Evolutionary conservation across 2,113 vertebrate genomes (phyloP), one percentile per base, ranked within the genome.

Genomic region (Mus pahari): DNA sequence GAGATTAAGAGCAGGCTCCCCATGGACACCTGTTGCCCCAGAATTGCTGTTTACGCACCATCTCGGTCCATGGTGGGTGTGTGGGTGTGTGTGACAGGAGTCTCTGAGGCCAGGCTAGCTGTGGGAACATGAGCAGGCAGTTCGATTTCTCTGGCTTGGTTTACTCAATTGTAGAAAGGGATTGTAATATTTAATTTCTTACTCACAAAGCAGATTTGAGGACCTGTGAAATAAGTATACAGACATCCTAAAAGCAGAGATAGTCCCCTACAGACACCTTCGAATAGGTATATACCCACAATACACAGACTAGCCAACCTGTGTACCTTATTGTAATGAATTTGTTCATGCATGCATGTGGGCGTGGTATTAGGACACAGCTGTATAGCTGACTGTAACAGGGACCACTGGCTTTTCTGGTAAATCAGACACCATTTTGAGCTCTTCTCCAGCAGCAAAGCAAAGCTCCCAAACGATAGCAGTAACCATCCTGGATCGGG

Each of bases 131-230:
- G 39, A 42, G 66, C 60, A 50, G 53, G 14, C 71, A 16, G 45
- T 39, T 48, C 20, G 50, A 31, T 33, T 70, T 86, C 50, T 53
- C 68, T 39, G 62, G 12, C 79, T 83, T 84, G 3, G 17, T 88
- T 71, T 92, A 93, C 74, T 84, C 75, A 71, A 86, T 92, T 82
- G 28, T 84, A 39, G 8, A 87, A 75, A 53, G 68, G 74, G 50
- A 39, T n/a, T 12, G 36, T 13, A 16, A 50, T 60, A 39, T 55
- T 95, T 50, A 66, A 24, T 77, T 13, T 77, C 16, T 48, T 84
- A 5, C 42, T 74, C 83, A 12, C 74, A 58, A 20, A 3, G 53
- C 48, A 58, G 19, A 73, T 70, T 26, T 86, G 58, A 94, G 33
- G 60, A 71, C 33, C 62, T 13, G 28, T 64, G 33, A 94, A 82